Base-by-base conservation (phyloP, 35 echinoderm and acorn worm species). In the Ophioderma brevispina region DNA sequence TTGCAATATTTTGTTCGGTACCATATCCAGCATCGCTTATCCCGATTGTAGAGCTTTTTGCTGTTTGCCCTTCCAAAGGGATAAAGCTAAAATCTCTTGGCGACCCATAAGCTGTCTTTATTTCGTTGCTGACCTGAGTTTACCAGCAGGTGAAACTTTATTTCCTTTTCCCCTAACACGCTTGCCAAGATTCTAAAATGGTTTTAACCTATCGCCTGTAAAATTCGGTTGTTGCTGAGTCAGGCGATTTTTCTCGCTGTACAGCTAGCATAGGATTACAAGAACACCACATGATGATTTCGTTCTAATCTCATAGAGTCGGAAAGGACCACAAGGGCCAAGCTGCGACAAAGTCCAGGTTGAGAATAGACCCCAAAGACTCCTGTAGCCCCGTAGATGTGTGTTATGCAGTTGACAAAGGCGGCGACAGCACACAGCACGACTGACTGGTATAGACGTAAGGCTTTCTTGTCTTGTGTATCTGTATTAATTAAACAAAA, bases 301-400 rank as follows among this genome's bases (percentile, higher is more conserved):
- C 95, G n/a, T 46, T 97, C 88, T 19, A 91, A 31, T 79, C 95
- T 35, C 92, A 94, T 94, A 94, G 46, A 19, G 92, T 91, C 42
- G 94, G 95, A 89, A 94, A 97, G 0, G 87, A 40, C 95, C 87
- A 97, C 95, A 92, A 97, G 31, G 95, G 88, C 95, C 95, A 97
- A 8, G 95, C 64, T 25, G 83, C 70, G 1, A 97, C 95, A 36
- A 88, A 90, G 23, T 79, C 85, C 5, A 97, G 40, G 75, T 97
- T 84, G n/a, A 1, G 95, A 97, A 35, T 85, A 97, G 21, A 97
- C 82, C 23, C 95, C 92, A 49, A 97, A 97, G 32, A 97, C 92
- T 6, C 95, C 95, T 32, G 77, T 78, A 6, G 95, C 95, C 0
- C 95, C 95, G 50, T 97, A 97, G 21, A 97, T 85, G 84, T 97